Evolutionary conservation across 35 echinoderm and acorn worm genomes (phyloP), one percentile per base, ranked within the genome.

Genomic region (Lytechinus variegatus): DNA sequence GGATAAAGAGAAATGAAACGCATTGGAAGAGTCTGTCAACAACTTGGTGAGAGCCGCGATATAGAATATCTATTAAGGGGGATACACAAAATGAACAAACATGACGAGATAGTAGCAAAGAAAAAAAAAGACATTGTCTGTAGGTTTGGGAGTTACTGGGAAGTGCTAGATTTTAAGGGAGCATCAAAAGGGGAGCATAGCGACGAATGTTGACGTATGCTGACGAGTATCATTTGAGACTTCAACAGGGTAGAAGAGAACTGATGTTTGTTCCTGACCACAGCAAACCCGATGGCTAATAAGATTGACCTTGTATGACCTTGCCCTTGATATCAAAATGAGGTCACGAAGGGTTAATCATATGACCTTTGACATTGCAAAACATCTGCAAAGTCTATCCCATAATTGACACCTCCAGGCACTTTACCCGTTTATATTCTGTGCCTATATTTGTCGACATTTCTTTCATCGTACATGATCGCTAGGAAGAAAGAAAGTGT

Each of bases 331-430:
- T 79, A 24, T 16, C 19, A 79, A 79, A 79, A 79, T 79, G 29
- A 21, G 88, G 88, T 90, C 88, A 90, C 16, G 5, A 24, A 54
- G 88, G 88, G 88, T 90, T 90, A 90, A 90, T 90, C 88, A 90
- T 52, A 21, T 90, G 88, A 90, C n/a, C 88, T 90, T 90, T 90
- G 88, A 90, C 29, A 28, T 90, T 90, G 3, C 33, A 21, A 24
- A 44, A 5, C 1, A 33, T 54, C 28, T 90, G 88, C 52, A 13
- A 90, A 90, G 52, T 90, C 88, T 21, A 52, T 90, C 88, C 10
- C n/a, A 90, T 12, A 90, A 52, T 90, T 90, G 88, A 52, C 88
- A 90, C 88, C 88, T 79, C 19, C 66, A n/a, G 66, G 66, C 1
- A 79, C 66, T 79, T 79, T 79, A 4, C 33, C 66, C 6, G 66